Evolutionary conservation across 1,140 invertebrate species (phyloP).

Genomic region (Paramacrobiotus metropolitanus): DNA sequence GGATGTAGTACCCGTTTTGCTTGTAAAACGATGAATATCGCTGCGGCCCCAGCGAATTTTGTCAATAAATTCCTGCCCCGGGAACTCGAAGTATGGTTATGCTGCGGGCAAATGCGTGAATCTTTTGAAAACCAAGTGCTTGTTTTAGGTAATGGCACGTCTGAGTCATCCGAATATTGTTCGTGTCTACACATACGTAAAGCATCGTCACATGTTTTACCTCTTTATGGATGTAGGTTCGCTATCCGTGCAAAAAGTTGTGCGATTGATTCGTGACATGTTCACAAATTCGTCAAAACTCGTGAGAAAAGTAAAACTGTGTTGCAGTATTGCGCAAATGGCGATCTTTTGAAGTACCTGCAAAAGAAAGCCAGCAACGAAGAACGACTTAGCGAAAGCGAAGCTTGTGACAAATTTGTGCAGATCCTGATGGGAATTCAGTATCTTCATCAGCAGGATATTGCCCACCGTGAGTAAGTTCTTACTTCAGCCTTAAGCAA

Average conservation of each 20-base stretch:
- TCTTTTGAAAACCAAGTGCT: not conserved
- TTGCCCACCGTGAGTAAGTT: not conserved
- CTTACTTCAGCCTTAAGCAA: too few species aligned
- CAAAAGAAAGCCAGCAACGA: not conserved
- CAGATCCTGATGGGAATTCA: not conserved
- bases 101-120: not conserved
- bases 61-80: not conserved
- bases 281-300: not conserved
- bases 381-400: not conserved
- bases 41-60: not conserved
- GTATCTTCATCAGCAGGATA: not conserved
- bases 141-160: not conserved
- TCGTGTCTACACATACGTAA: not conserved
- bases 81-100: not conserved
- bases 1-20: not conserved
- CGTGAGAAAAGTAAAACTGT: too few species aligned
- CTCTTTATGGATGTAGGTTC: constrained; percentile 3
- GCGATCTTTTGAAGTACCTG: not conserved
- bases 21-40: not conserved
- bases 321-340: not conserved
- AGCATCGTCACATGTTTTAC: not conserved
- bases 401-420: not conserved
- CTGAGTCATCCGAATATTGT: not conserved
- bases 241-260: too few species aligned
- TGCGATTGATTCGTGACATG: not conserved